Conservation (phyloP, 2,888 invertebrate genomes). For the Myathropa florea region DNA sequence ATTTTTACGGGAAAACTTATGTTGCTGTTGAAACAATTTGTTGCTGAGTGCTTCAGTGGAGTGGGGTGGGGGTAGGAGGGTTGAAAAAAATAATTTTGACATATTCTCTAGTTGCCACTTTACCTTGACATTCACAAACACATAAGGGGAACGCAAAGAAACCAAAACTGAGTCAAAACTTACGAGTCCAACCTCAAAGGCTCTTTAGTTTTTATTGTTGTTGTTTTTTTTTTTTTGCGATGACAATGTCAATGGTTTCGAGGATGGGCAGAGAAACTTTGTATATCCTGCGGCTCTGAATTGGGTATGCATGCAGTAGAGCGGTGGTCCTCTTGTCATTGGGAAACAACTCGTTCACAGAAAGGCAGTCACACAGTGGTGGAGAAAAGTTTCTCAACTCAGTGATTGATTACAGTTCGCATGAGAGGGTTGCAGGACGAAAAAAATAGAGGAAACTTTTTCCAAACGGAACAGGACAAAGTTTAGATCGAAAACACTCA, state of each 20-base stretch:
- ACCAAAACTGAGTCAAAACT: neutral
- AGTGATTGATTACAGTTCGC: neutral
- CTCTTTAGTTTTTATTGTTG: slow-evolving; percentile 31
- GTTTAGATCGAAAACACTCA: neutral
- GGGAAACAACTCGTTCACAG: too few relatives aligned
- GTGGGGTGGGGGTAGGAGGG: neutral
- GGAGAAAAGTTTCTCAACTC: neutral
- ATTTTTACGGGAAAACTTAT: slow-evolving; percentile 25
- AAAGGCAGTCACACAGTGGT: neutral
- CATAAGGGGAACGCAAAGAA: neutral
- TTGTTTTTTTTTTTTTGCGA: neutral
- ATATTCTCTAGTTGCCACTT: slow-evolving; percentile 14
- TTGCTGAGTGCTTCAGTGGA: neutral
- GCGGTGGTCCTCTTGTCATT: neutral
- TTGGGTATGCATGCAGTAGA: neutral
- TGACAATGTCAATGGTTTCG: neutral
- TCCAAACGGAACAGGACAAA: neutral
- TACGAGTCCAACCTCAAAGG: slow-evolving; percentile 15
- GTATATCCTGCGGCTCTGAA: neutral
- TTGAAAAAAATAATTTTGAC: neutral
- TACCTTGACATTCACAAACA: slow-evolving; percentile 42
- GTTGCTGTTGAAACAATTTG: slow-evolving; percentile 16
- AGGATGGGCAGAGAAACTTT: neutral
- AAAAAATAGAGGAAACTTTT: neutral
- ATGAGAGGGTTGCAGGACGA: too few relatives aligned